Evolutionary conservation across 1,140 invertebrate genomes (phyloP).

Genomic region (Paraescarpia echinospica): DNA sequence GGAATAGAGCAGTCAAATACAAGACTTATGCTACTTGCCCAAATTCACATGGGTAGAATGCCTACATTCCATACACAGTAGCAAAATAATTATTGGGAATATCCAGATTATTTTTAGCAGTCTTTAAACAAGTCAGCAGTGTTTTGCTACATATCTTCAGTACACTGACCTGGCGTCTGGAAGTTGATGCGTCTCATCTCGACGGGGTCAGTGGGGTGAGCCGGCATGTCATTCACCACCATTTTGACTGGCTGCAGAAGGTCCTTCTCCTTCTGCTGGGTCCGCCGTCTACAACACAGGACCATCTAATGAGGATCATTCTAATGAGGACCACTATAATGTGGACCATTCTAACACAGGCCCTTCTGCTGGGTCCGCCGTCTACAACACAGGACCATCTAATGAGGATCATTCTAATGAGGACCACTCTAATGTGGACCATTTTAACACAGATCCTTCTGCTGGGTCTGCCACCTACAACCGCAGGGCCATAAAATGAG

Average conservation of each 20-base stretch:
- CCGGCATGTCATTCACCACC: constrained; percentile 46
- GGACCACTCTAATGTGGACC: too few relatives aligned
- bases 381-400: constrained; percentile 30
- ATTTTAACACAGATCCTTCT: not conserved
- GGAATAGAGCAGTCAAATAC: too few relatives aligned
- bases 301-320: not conserved
- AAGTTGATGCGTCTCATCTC: constrained; percentile 94
- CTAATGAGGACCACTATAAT: not conserved
- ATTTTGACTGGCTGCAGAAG: constrained; percentile 45
- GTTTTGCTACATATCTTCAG: too few relatives aligned
- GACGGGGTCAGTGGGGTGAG: constrained; percentile 83
- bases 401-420: not conserved
- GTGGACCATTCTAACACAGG: too few relatives aligned
- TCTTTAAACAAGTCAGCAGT: too few relatives aligned
- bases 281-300: constrained; percentile 41
- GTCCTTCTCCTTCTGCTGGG: constrained; percentile 44
- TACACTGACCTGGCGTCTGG: constrained; percentile 81
- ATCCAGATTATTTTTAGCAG: too few relatives aligned
- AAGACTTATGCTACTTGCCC: too few relatives aligned
- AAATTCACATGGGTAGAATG: too few relatives aligned
- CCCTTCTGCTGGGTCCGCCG: constrained; percentile 47
- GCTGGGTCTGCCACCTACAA: too few relatives aligned
- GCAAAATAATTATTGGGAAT: too few relatives aligned
- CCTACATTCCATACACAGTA: too few relatives aligned
- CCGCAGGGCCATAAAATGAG: not conserved